A percentile compares a stretch with the other conserved stretches of the same genome.
Evolutionary conservation across 2,888 invertebrate species (phyloP).

Genomic region (Apotomis turbidana): DNA sequence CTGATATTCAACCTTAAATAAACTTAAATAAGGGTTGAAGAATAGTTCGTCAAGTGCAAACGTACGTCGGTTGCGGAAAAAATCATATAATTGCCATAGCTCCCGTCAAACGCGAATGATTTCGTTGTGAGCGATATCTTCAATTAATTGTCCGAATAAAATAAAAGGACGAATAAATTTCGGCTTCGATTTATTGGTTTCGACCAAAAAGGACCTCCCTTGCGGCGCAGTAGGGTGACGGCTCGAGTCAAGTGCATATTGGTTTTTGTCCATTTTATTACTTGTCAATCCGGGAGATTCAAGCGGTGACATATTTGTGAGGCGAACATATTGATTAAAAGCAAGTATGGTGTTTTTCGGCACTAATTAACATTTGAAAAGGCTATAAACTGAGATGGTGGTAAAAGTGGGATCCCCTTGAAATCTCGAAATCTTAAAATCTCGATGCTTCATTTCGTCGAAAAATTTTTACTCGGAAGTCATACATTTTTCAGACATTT

Average conservation of each 20-base stretch:
- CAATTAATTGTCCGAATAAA: constrained; percentile 69
- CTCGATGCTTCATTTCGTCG: too few relatives aligned
- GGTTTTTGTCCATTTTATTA: constrained; percentile 37
- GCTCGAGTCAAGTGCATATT: constrained; percentile 41
- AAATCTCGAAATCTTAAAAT: too few relatives aligned
- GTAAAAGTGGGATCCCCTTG: too few relatives aligned
- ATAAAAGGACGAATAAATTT: constrained; percentile 65
- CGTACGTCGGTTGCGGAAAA: constrained; percentile 45
- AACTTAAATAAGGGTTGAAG: background rate
- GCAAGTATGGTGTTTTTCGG: background rate
- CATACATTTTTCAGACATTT: too few relatives aligned
- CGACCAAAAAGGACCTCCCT: constrained; percentile 66
- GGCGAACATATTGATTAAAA: constrained; percentile 1
- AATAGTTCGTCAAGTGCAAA: constrained; percentile 15
- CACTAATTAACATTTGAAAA: background rate
- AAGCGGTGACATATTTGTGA: constrained; percentile 31
- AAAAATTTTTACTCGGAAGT: too few relatives aligned
- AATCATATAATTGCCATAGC: constrained; percentile 65
- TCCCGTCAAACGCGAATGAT: constrained; percentile 76
- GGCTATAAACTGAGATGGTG: background rate
- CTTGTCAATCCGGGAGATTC: constrained; percentile 34
- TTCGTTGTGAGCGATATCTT: constrained; percentile 71
- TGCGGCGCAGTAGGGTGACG: constrained; percentile 63
- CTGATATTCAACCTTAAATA: constrained; percentile 1
- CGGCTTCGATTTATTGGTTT: constrained; percentile 48